Conservation (phyloP, 2,888 invertebrate genomes). For the Dinocampus coccinellae region DNA sequence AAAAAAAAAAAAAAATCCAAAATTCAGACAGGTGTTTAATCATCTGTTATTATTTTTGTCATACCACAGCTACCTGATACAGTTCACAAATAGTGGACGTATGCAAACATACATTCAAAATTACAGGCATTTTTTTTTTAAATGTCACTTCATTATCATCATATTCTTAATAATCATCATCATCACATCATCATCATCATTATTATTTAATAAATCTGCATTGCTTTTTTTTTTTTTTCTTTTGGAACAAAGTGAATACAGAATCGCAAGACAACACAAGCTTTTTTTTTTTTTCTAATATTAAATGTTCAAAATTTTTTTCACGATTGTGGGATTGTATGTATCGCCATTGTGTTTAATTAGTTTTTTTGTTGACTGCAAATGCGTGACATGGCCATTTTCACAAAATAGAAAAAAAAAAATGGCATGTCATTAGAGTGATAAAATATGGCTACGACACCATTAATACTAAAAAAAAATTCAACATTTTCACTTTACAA, state of each 20-base stretch:
- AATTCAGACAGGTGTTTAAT: conserved; percentile 37
- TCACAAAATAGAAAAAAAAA: not conserved
- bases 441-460: conserved; percentile 39
- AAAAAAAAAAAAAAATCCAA: conserved; percentile 18
- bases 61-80: conserved; percentile 62
- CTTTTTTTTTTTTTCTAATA: conserved; percentile 49
- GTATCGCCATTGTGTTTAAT: conserved; percentile 35
- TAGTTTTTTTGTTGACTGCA: conserved; percentile 32
- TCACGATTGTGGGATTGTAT: conserved; percentile 30
- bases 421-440: conserved; percentile 30
- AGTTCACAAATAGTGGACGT: conserved; percentile 59
- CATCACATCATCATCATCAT: conserved; percentile 16
- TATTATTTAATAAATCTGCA: conserved; percentile 28
- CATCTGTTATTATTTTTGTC: conserved; percentile 39
- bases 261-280: conserved; percentile 48
- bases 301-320: conserved; percentile 39
- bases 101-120: conserved; percentile 62
- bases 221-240: conserved; percentile 38
- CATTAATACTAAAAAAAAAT: not conserved
- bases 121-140: conserved; percentile 53
- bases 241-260: conserved; percentile 50
- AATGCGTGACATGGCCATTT: conserved; percentile 44
- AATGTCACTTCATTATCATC: not conserved
- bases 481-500: conserved; percentile 2
- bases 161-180: conserved; percentile 28